Percentiles rank a stretch among this genome's conserved stretches.
These are phyloP conservation scores for Phaethon lepturus DNA, from an alignment of 2,113 vertebrate genomes.

Conservation along the genomic window DNA sequence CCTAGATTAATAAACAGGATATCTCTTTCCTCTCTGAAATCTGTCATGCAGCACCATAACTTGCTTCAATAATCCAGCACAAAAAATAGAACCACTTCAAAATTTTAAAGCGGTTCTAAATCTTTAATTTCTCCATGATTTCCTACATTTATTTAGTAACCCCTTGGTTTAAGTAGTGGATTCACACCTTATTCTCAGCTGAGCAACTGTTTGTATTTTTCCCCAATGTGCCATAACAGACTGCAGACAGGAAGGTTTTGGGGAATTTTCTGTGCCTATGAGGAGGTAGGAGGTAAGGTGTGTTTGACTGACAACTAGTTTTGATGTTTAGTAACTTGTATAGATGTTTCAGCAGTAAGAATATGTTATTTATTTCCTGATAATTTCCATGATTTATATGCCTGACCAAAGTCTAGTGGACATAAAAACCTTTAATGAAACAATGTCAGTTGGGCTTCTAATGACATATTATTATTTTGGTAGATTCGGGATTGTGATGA, in stretches of 20 bases:
- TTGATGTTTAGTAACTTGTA: background rate
- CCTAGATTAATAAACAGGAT: constrained; percentile 59
- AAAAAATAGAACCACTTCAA: constrained; percentile 18
- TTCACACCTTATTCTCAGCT: constrained; percentile 38
- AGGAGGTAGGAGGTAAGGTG: background rate
- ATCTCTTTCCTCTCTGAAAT: background rate
- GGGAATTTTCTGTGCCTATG: background rate
- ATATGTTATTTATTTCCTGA: constrained; percentile 14
- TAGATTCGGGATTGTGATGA: background rate
- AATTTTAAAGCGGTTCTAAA: constrained; percentile 16
- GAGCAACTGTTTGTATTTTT: background rate
- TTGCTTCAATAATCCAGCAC: background rate
- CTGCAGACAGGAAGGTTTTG: background rate
- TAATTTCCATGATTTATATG: background rate
- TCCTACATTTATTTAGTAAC: constrained; percentile 23
- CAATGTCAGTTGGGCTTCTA: background rate
- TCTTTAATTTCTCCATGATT: background rate
- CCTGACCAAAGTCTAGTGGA: background rate
- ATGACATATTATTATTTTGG: background rate
- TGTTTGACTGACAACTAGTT: background rate
- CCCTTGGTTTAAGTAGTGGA: constrained; percentile 27
- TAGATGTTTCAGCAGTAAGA: background rate
- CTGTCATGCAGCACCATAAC: background rate
- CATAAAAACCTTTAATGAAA: constrained; percentile 19
- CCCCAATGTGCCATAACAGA: background rate